These are phyloP conservation scores for Solea senegalensis DNA, from an alignment of 2,113 vertebrate species.

Conservation along the genomic window DNA sequence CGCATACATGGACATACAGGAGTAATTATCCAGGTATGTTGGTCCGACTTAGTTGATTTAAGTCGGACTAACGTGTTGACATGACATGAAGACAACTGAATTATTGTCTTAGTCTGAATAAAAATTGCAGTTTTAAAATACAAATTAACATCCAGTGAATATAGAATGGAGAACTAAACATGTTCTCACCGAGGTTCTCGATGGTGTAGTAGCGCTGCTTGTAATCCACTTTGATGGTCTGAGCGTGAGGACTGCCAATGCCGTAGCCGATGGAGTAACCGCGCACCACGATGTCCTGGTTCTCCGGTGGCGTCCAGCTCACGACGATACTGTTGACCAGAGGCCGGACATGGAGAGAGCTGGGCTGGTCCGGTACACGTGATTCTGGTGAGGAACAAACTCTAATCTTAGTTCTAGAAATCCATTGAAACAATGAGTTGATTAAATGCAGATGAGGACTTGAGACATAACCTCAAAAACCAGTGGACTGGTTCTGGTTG, in stretches of 20 bases:
- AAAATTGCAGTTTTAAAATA: too few relatives aligned
- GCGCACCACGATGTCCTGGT: slow-evolving; percentile 95
- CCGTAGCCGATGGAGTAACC: slow-evolving; percentile 96
- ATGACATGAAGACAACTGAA: too few relatives aligned
- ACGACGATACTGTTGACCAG: slow-evolving; percentile 97
- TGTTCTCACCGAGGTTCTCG: slow-evolving; percentile 90
- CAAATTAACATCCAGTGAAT: slow-evolving; percentile 3
- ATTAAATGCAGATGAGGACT: too few relatives aligned
- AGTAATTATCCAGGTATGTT: too few relatives aligned
- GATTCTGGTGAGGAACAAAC: slow-evolving; percentile 81
- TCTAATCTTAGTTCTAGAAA: not conserved
- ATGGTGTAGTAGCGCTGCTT: slow-evolving; percentile 99
- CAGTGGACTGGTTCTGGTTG: not conserved
- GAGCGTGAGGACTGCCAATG: slow-evolving; percentile 94
- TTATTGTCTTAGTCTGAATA: too few relatives aligned
- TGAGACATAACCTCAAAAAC: too few relatives aligned
- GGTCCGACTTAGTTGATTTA: too few relatives aligned
- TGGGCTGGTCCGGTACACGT: slow-evolving; percentile 93
- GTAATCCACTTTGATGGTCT: slow-evolving; percentile 97
- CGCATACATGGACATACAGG: too few relatives aligned
- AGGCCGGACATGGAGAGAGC: slow-evolving; percentile 93
- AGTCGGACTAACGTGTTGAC: too few relatives aligned
- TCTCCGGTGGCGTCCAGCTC: slow-evolving; percentile 98
- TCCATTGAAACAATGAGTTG: too few relatives aligned
- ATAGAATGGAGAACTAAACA: not conserved